Percentiles rank a stretch among this genome's conserved stretches.
Conservation (phyloP, 2,113 vertebrate genomes). For the Ciconia maguari region DNA sequence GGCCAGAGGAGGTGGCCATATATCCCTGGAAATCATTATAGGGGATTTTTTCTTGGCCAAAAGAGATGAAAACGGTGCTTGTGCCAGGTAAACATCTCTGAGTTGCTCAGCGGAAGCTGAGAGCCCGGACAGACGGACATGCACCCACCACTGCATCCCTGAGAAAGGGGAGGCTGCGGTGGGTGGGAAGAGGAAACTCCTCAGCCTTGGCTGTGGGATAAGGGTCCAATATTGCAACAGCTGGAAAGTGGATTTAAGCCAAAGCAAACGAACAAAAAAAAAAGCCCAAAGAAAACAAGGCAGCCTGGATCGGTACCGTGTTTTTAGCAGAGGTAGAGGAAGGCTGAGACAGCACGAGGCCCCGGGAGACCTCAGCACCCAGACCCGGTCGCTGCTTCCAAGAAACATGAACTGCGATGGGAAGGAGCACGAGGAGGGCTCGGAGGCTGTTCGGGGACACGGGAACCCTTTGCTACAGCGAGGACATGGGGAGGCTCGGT, state of each 20-base stretch:
- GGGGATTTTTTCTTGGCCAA: neutral
- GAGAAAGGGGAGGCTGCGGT: fast-evolving
- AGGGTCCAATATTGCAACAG: neutral
- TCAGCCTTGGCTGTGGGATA: neutral
- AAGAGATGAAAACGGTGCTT: neutral
- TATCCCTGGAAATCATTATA: fast-evolving
- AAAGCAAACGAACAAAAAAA: neutral
- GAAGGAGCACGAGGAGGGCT: neutral
- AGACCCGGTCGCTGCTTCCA: neutral
- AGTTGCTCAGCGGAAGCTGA: neutral
- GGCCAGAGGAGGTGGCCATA: fast-evolving
- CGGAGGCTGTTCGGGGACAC: neutral
- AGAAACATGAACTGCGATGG: neutral
- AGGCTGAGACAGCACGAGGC: neutral
- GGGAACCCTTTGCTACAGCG: neutral
- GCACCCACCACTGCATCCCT: neutral
- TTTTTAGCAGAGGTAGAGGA: neutral
- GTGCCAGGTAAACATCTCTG: neutral
- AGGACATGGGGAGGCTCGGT: neutral
- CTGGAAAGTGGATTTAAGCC: neutral
- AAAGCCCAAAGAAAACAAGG: neutral
- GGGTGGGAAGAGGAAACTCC: neutral
- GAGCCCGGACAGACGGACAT: neutral
- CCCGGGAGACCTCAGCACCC: neutral
- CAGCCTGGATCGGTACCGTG: fast-evolving